Evolutionary conservation across 2,888 invertebrate species (phyloP).

Genomic region (Frankliniella intonsa): DNA sequence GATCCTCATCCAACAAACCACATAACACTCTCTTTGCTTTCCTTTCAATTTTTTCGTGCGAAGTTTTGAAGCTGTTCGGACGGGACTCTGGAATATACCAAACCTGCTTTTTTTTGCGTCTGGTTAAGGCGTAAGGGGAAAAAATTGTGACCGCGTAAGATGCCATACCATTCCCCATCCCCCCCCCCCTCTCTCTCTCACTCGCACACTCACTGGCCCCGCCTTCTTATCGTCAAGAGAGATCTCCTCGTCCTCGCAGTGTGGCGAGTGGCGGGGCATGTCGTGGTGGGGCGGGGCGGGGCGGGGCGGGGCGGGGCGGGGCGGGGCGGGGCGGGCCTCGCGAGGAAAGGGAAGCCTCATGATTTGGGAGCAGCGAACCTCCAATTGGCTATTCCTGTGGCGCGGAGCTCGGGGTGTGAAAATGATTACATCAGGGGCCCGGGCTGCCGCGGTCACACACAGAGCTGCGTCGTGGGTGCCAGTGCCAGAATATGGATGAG

Average conservation of each 20-base stretch:
- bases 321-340: background rate
- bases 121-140: too few relatives aligned
- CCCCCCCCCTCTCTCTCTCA: background rate
- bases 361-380: background rate
- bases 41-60: too few relatives aligned
- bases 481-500: background rate
- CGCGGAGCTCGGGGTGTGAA: background rate
- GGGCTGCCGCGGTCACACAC: background rate
- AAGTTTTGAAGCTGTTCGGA: too few relatives aligned
- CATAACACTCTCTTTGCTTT: too few relatives aligned
- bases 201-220: background rate
- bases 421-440: background rate
- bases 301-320: too few relatives aligned
- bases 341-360: background rate
- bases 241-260: background rate
- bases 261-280: too few relatives aligned
- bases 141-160: background rate
- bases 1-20: too few relatives aligned
- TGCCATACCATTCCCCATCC: background rate
- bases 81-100: too few relatives aligned
- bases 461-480: background rate
- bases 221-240: background rate
- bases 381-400: background rate
- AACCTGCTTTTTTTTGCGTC: too few relatives aligned
- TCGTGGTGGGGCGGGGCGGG: too few relatives aligned